phyloP scores from a whole-genome alignment of 2,888 invertebrate genomes.

The Archips crataeganus region DNA sequence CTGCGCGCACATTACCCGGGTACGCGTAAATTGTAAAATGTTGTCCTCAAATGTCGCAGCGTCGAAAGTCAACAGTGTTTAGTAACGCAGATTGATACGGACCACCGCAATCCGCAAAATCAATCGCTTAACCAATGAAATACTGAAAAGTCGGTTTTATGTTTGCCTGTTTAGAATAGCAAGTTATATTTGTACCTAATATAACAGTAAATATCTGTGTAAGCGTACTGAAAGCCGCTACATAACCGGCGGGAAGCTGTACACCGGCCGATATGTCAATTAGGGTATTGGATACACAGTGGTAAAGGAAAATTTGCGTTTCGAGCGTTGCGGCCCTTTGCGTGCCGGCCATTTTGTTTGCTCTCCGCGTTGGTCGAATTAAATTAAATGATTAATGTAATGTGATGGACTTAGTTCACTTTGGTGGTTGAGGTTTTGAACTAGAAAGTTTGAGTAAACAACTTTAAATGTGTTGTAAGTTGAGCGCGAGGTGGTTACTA shows the following conservation, averaged over 20 bases:
- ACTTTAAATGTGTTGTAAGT: background rate
- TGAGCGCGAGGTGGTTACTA: too few species aligned
- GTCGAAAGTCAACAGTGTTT: too few species aligned
- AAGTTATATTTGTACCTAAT: background rate
- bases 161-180: too few species aligned
- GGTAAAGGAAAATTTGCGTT: constrained; percentile 21
- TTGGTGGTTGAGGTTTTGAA: background rate
- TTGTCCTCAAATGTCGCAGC: too few species aligned
- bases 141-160: too few species aligned
- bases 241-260: constrained; percentile 51
- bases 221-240: constrained; percentile 6
- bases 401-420: background rate
- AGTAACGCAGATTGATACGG: too few species aligned
- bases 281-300: constrained; percentile 64
- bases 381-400: constrained; percentile 1
- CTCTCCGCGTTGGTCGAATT: background rate
- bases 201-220: constrained; percentile 14
- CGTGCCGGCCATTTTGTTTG: constrained; percentile 5
- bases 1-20: too few species aligned
- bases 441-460: background rate
- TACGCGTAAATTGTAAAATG: too few species aligned
- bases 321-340: constrained; percentile 7
- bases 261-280: constrained; percentile 68
- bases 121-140: too few species aligned
- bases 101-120: too few species aligned